These are phyloP conservation scores for Drosophila nigrodunni DNA, from an alignment of 1,140 invertebrate species.

Conservation along the genomic window DNA sequence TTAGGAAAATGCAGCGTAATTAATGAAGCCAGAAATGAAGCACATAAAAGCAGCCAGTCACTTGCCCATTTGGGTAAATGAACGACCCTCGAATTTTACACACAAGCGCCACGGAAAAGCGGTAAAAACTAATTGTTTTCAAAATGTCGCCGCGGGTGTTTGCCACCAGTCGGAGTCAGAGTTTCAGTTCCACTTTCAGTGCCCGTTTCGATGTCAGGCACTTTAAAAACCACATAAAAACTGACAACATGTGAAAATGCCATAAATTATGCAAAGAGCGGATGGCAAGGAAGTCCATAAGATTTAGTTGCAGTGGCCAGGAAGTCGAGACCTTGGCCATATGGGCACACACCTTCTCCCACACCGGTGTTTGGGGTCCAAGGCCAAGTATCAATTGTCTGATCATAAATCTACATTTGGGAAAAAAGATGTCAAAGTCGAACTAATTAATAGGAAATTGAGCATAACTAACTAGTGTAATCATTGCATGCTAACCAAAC, in stretches of 20 bases:
- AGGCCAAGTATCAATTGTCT: constrained; percentile 64
- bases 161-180: not conserved
- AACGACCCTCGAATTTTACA: constrained; percentile 15
- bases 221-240: constrained; percentile 82
- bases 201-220: constrained; percentile 22
- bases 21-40: constrained; percentile 33
- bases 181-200: not conserved
- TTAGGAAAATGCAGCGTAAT: constrained; percentile 48
- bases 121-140: constrained; percentile 68
- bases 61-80: constrained; percentile 37
- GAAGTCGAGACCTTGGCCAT: constrained; percentile 66
- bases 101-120: constrained; percentile 7
- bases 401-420: constrained; percentile 66
- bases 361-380: not conserved
- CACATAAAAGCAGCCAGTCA: not conserved
- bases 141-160: constrained; percentile 72
- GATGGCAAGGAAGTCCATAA: constrained; percentile 41
- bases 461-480: constrained; percentile 67
- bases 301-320: constrained; percentile 59
- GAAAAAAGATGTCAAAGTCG: constrained; percentile 46
- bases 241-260: constrained; percentile 80
- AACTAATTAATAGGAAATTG: constrained; percentile 76
- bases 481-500: constrained; percentile 14
- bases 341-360: constrained; percentile 69
- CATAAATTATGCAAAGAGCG: constrained; percentile 72